Evolutionary conservation across 1,140 invertebrate species (phyloP), one percentile per base, ranked within the genome.

Genomic region (Dufourea novaeangliae): DNA sequence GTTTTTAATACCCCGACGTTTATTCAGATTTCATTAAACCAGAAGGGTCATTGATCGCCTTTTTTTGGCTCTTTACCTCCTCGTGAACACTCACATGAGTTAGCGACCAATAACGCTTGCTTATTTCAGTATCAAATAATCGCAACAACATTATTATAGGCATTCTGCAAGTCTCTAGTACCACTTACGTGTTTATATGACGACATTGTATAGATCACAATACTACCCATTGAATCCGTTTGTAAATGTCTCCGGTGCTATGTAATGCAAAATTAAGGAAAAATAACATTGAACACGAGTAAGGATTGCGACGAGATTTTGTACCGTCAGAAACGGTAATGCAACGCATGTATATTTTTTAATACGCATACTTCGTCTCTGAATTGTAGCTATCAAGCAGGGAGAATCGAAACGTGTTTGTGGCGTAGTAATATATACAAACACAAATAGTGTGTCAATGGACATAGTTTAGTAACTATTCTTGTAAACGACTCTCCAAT

Each of bases 401-500:
- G 11, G 12, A 14, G 2, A 37, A 37, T 37, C 20, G 27, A 6
- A 44, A 56, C 11, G 1, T 25, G 37, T 32, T 52, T 67, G 3
- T 25, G 1, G 14, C 2, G 6, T 66, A 64, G 20, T 46, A 56
- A 12, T 22, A 12, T 56, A 32, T 29, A 41, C 8, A 46, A 14
- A n/a, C 25, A 54, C 12, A n/a, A n/a, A 14, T 37, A 14, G 0
- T 56, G 14, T 56, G 22, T 54, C 29, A 44, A 14, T 54, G 17
- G 44, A 64, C 57, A 44, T 17, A 37, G 27, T n/a, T 78, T 59
- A 63, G 46, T 61, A 46, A 37, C 41, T 52, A 64, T 44, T 29
- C 17, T 54, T 67, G 54, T 78, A 72, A 78, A 72, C 29, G 10
- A 39, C 1, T 32, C 14, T n/a, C 14, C 46, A 25, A 67, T 62